Percentiles rank a stretch among this genome's conserved stretches.
Conservation (phyloP, 2,113 vertebrate species). For the Rhabdomys dilectus region DNA sequence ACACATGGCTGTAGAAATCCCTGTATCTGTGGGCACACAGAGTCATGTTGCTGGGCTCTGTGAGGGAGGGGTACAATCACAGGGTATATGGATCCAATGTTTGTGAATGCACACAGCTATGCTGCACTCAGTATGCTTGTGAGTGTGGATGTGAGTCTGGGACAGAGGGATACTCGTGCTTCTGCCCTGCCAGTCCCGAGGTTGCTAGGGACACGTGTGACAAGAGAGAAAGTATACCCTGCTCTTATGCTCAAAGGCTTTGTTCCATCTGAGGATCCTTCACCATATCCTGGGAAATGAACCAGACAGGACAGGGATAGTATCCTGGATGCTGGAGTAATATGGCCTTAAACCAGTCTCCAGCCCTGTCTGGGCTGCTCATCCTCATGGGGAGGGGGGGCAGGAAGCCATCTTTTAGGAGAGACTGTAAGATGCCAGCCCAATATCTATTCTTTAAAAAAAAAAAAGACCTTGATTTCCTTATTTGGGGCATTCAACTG, state of each 20-base stretch:
- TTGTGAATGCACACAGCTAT: rapidly evolving
- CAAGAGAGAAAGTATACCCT: neutral
- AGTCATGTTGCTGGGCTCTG: rapidly evolving
- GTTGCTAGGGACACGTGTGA: neutral
- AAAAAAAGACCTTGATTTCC: neutral
- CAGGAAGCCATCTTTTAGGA: neutral
- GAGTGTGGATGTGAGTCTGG: too few species aligned
- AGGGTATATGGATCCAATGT: rapidly evolving
- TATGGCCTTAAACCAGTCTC: neutral
- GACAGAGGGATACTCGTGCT: neutral
- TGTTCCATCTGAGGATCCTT: neutral
- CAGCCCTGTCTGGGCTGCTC: neutral
- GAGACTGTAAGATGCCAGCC: neutral
- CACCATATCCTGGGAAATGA: neutral
- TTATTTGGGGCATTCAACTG: neutral
- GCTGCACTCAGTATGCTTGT: neutral
- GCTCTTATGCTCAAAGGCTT: neutral
- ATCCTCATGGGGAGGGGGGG: neutral
- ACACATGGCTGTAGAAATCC: neutral
- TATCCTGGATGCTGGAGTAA: neutral
- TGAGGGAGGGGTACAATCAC: neutral
- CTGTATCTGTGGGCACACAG: too few species aligned
- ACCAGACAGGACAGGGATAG: neutral
- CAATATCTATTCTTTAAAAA: neutral
- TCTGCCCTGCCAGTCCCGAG: neutral